Evolutionary conservation across 2,113 vertebrate species (phyloP).

Genomic region (Verasper variegatus): DNA sequence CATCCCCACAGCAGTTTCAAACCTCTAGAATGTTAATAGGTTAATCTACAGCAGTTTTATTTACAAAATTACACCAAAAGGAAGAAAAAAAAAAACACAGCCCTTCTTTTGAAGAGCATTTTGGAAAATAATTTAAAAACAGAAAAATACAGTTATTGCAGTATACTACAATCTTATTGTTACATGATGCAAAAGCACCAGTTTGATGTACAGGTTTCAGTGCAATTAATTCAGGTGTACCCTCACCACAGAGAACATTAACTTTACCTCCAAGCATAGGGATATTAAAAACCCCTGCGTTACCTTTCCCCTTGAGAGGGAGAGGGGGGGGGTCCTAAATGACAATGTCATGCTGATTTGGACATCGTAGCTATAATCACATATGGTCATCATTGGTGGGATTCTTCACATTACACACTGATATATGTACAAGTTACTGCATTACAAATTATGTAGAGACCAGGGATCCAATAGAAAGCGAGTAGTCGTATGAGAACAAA

Average conservation of each 20-base stretch:
- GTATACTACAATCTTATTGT: conserved; percentile 96
- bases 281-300: conserved; percentile 26
- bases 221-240: conserved; percentile 91
- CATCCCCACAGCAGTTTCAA: conserved; percentile 67
- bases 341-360: conserved; percentile 44
- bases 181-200: conserved; percentile 95
- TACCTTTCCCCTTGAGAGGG: conserved; percentile 26
- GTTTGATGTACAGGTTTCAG: conserved; percentile 93
- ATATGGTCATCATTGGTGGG: conserved; percentile 50
- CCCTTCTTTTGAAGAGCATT: conserved; percentile 75
- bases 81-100: conserved; percentile 53
- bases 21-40: conserved; percentile 85
- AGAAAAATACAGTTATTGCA: conserved; percentile 91
- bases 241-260: conserved; percentile 72
- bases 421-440: conserved; percentile 75
- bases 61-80: conserved; percentile 89
- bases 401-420: conserved; percentile 76
- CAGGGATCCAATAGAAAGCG: conserved; percentile 51
- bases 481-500: conserved; percentile 65
- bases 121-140: conserved; percentile 94
- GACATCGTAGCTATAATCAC: conserved; percentile 38
- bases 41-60: conserved; percentile 92
- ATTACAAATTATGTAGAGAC: conserved; percentile 61
- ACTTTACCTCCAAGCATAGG: conserved; percentile 51
- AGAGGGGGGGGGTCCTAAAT: conserved; percentile 3